Percentiles rank a stretch among this genome's conserved stretches.
Conservation (phyloP, 2,797 vertebrate genomes). For the Protosalanx chinensis region DNA sequence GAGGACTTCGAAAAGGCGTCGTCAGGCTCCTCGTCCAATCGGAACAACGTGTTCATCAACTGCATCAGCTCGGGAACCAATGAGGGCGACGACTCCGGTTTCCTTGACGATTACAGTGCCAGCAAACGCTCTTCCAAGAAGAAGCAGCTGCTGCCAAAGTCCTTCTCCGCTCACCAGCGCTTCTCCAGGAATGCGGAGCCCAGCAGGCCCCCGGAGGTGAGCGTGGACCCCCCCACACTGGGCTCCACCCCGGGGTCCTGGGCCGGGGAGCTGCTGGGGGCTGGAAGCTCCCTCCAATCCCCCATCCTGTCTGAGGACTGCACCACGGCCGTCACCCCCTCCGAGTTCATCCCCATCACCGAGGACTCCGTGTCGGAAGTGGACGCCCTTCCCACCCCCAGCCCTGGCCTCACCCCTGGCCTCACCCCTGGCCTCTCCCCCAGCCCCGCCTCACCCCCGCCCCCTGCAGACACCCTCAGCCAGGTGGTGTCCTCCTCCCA, state of each 20-base stretch:
- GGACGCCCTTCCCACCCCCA: slow-evolving; percentile 80
- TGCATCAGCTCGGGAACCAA: slow-evolving; percentile 92
- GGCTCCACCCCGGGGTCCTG: slow-evolving; percentile 64
- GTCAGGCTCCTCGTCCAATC: slow-evolving; percentile 74
- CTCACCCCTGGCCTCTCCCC: slow-evolving; percentile 16
- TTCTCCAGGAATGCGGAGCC: slow-evolving; percentile 83
- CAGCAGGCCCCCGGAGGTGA: slow-evolving; percentile 63
- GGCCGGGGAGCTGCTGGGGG: slow-evolving; percentile 74
- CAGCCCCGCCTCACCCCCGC: slow-evolving; percentile 35
- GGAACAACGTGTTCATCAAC: slow-evolving; percentile 93
- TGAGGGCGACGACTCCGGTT: slow-evolving; percentile 93
- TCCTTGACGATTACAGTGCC: slow-evolving; percentile 82
- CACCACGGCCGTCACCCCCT: slow-evolving; percentile 91
- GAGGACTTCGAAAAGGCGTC: slow-evolving; percentile 88
- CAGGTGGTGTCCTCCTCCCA: slow-evolving; percentile 78
- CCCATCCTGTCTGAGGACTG: slow-evolving; percentile 89
- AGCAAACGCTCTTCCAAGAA: slow-evolving; percentile 77
- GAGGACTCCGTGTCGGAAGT: slow-evolving; percentile 93
- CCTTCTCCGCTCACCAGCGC: slow-evolving; percentile 90
- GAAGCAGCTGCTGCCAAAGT: slow-evolving; percentile 89
- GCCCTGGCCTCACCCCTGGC: slow-evolving; percentile 56
- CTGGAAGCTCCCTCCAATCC: slow-evolving; percentile 82
- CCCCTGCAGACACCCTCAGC: slow-evolving; percentile 66
- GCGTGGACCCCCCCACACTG: slow-evolving; percentile 63
- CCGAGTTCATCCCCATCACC: slow-evolving; percentile 86